Evolutionary conservation across 2,113 vertebrate genomes (phyloP), one percentile per base, ranked within the genome.

Genomic region (Emydocephalus ijimae): DNA sequence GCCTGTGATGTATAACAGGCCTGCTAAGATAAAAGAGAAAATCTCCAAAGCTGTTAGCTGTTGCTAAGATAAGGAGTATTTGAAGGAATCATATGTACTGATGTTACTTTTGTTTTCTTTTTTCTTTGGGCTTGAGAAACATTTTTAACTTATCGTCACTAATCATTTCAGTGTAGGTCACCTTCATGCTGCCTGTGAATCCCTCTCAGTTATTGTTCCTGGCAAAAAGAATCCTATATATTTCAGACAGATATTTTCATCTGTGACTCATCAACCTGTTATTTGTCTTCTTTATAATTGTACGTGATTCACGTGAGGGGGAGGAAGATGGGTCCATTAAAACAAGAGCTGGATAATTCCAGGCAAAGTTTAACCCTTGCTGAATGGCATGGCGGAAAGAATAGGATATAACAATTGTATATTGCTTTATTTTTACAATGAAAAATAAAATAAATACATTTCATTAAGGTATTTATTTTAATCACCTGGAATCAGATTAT

Each of bases 261-360:
- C 48, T 90, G 89, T 52, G 91, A 92, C 85, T 92, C 88, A 87
- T 34, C 43, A 64, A 52, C 29, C 85, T 91, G n/a, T 56, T 85
- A 39, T 59, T 56, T 93, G 91, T 88, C 64, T 48, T 74, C 56
- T 56, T 94, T 90, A 87, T 59, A 23, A 89, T 50, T 50, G 59
- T 89, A 64, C 55, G 2, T 92, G 90, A 93, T 89, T 96, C 91
- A 90, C 91, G 57, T 69, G 50, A 23, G 85, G 89, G 54, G 93
- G 18, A 34, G 6, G 87, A 43, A 43, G 91, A 56, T 90, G 69
- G 88, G 88, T 95, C 91, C 88, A 0, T 61, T 89, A 86, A 92
- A 93, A 74, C 88, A 92, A 74, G 85, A 88, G 24, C 39, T 52
- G 54, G 52, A 15, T 90, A 90, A 57, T 74, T 39, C 87, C 54